phyloP scores from a whole-genome alignment of 2,888 invertebrate genomes.

The Sarcophaga rosellei region DNA sequence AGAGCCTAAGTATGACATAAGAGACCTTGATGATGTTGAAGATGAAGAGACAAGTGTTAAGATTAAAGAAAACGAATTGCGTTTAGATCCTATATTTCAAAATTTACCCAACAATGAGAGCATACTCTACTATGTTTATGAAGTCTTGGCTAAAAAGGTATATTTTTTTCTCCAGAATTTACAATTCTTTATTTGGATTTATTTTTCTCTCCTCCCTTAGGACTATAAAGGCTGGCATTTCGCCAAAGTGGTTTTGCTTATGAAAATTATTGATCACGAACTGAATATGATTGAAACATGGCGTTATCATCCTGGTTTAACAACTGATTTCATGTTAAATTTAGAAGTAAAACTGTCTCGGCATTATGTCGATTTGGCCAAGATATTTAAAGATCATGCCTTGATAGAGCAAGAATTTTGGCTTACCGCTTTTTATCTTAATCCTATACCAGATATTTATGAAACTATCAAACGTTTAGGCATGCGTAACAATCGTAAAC shows the following conservation, averaged over 20 bases:
- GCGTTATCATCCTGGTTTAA: conserved; percentile 78
- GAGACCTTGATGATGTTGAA: conserved; percentile 25
- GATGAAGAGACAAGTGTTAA: conserved; percentile 33
- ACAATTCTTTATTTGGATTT: neutral
- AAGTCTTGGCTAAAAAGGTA: conserved; percentile 74
- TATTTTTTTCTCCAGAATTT: neutral
- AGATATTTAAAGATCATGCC: conserved; percentile 74
- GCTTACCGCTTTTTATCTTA: conserved; percentile 78
- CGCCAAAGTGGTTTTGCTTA: conserved; percentile 76
- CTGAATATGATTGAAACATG: conserved; percentile 77
- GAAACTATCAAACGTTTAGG: conserved; percentile 76
- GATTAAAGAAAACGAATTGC: conserved; percentile 64
- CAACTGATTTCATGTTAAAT: conserved; percentile 76
- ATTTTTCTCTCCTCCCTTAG: conserved; percentile 67
- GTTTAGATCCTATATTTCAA: conserved; percentile 77
- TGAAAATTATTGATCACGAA: conserved; percentile 77
- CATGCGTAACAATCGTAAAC: conserved; percentile 74
- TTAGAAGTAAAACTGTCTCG: conserved; percentile 75
- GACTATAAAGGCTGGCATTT: conserved; percentile 77
- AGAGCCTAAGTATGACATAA: neutral
- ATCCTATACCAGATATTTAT: conserved; percentile 74
- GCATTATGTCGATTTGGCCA: conserved; percentile 77
- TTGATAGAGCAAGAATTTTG: conserved; percentile 79
- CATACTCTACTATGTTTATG: conserved; percentile 74
- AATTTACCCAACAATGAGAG: conserved; percentile 76